Base-by-base conservation (phyloP, 1,140 invertebrate genomes). In the Tetranychus urticae region DNA sequence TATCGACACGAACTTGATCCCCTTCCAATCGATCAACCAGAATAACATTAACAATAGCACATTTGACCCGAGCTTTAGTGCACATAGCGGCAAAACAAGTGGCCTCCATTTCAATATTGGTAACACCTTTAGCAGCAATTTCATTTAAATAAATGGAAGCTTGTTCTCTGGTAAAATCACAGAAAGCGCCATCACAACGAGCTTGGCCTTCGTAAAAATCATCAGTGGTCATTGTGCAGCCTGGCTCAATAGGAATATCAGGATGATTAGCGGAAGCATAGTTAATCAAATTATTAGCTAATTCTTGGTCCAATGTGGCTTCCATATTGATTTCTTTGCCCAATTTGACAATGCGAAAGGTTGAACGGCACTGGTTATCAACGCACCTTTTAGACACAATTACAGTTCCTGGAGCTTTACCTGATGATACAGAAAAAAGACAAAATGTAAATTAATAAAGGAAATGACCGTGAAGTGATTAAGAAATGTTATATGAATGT, bases 101-200 rank as follows among this genome's bases (percentile, higher is more conserved):
- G 1, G 85, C 83, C 74, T 98, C 94, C 93, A 98, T 97, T 76
- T 98, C 94, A 66, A 98, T 96, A 71, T 98, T 98, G 1, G 85
- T 78, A 3, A 98, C 84, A 1, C 87, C 88, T 33, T 80, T 71
- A 31, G 83, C 77, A 48, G 84, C 78, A 58, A 96, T 69, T 62
- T 81, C 78, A 45, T 81, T 76, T 59, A 97, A 73, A 68, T 89
- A 97, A 14, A 82, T 80, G 77, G 90, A 81, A 73, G 94, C 94
- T 55, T 98, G 91, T 1, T 77, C 73, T 70, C 88, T 83, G 1
- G 78, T 82, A 72, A 88, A 96, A 61, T 94, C 88, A 72, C 92
- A 97, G 74, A 97, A 96, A 5, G 91, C 90, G 1, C 94, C 94
- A 71, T 98, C 93, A 61, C 96, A 72, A 61, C 94, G 79, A 3